Evolutionary conservation across 2,888 invertebrate species (phyloP).

Genomic region (Plebejus argus): DNA sequence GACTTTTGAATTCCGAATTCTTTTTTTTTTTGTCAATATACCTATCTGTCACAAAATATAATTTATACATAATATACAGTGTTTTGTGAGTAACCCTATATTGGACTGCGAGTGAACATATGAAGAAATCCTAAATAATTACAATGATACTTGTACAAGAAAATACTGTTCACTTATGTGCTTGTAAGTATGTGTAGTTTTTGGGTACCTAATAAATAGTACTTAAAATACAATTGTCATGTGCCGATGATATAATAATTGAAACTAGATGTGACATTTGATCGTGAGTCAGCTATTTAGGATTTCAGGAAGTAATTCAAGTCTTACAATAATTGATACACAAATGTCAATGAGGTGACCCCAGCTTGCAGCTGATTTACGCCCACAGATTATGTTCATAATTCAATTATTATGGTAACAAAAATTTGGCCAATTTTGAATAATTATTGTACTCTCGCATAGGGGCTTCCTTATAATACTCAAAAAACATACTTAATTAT

Average conservation of each 20-base stretch:
- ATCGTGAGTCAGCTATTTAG: background rate
- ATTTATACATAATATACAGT: too few species aligned
- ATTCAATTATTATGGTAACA: too few species aligned
- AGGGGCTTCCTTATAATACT: too few species aligned
- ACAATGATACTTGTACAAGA: background rate
- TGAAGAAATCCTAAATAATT: background rate
- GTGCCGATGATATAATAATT: background rate
- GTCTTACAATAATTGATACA: conserved; percentile 9
- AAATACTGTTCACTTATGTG: background rate
- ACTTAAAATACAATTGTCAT: background rate
- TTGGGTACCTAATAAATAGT: background rate
- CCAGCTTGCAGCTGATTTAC: background rate
- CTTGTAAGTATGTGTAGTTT: background rate
- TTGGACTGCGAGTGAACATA: background rate
- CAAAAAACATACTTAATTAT: too few species aligned
- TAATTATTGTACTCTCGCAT: too few species aligned
- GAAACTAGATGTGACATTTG: background rate
- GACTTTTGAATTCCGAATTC: background rate
- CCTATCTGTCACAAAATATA: too few species aligned
- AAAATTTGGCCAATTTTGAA: background rate
- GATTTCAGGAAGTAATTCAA: conserved; percentile 14
- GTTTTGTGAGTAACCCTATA: background rate
- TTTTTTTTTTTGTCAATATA: background rate
- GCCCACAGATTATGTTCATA: background rate
- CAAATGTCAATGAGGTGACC: conserved; percentile 15